Percentiles rank a stretch among this genome's conserved stretches.
These are phyloP conservation scores for Mesorhabditis spiculigera DNA, from an alignment of 2,888 invertebrate genomes.

Conservation along the genomic window DNA sequence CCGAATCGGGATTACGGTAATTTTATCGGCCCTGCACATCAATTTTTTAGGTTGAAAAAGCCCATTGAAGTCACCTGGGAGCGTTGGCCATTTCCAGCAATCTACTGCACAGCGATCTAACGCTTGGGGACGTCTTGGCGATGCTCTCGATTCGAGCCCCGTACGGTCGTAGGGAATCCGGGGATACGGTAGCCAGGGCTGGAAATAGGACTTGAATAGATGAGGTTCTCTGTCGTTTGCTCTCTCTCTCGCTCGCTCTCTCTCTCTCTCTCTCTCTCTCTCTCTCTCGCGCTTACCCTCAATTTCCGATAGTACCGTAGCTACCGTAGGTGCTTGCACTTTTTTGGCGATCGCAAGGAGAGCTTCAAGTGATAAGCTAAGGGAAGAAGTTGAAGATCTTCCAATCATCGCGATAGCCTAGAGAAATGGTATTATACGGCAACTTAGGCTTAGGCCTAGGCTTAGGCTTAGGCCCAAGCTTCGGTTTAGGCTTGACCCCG, in stretches of 20 bases:
- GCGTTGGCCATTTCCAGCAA: no score
- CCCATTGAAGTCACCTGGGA: no score
- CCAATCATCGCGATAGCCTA: conserved; percentile 2
- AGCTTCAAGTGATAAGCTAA: background rate
- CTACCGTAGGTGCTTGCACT: background rate
- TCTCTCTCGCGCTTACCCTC: background rate
- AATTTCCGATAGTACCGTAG: background rate
- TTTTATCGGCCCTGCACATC: background rate
- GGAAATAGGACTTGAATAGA: background rate
- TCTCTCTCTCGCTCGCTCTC: background rate
- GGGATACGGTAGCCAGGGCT: background rate
- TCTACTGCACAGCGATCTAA: no score
- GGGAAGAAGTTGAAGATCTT: background rate
- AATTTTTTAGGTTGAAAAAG: no score
- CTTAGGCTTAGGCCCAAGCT: no score
- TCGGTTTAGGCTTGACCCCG: background rate
- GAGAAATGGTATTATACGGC: background rate
- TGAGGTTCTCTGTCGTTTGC: background rate
- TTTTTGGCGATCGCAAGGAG: background rate
- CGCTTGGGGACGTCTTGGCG: no score
- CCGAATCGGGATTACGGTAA: background rate
- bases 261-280: background rate
- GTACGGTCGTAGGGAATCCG: background rate
- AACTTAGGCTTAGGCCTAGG: background rate
- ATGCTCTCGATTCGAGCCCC: no score